phyloP scores from a whole-genome alignment of 2,888 invertebrate genomes.

The Clistopyga incitator region DNA sequence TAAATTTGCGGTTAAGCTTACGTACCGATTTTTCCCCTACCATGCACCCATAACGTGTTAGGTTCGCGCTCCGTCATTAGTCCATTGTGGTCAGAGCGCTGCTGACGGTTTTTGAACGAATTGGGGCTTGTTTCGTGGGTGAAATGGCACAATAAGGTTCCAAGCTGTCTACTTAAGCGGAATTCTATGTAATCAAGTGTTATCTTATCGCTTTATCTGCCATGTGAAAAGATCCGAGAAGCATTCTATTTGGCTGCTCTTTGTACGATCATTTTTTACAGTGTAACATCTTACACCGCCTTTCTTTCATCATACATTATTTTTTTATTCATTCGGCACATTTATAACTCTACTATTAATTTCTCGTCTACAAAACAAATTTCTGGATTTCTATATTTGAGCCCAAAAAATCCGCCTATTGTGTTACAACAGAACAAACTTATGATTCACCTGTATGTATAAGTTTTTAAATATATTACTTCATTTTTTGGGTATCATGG shows the following conservation, averaged over 20 bases:
- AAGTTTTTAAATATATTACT: no score
- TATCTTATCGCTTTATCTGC: slow-evolving; percentile 15
- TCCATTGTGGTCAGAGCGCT: not conserved
- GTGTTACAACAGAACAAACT: no score
- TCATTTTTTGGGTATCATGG: no score
- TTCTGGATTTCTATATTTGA: no score
- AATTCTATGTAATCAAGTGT: slow-evolving; percentile 4
- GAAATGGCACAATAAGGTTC: not conserved
- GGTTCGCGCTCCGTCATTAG: not conserved
- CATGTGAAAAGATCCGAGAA: slow-evolving; percentile 10
- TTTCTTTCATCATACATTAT: not conserved
- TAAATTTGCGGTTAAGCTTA: not conserved
- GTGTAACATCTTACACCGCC: not conserved
- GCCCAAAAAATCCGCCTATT: no score
- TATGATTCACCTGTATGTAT: no score
- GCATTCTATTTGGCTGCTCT: not conserved
- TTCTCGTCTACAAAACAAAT: no score
- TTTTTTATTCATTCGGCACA: no score
- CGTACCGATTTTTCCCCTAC: not conserved
- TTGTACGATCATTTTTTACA: not conserved
- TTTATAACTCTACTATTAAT: no score
- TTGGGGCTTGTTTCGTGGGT: not conserved
- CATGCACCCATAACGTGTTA: not conserved
- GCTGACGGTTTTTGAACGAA: not conserved
- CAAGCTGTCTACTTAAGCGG: not conserved